phyloP scores from a whole-genome alignment of 1,140 invertebrate genomes.

The Semibalanus balanoides region DNA sequence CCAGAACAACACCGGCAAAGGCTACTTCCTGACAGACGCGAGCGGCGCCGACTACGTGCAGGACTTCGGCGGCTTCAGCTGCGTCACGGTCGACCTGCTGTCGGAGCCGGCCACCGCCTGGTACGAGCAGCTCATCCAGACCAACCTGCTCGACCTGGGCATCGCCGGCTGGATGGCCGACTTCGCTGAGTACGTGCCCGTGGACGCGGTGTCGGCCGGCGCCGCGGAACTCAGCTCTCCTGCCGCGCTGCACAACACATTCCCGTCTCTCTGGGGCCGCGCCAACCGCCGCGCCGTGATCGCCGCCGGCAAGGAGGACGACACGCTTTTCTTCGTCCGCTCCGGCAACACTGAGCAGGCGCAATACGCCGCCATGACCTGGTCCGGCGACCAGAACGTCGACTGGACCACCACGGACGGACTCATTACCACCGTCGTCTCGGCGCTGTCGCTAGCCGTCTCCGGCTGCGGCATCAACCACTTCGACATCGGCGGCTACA shows the following conservation, averaged over 20 bases:
- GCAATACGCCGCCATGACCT: conserved; percentile 27
- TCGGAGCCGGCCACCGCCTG: conserved; percentile 25
- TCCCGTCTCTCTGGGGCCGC: conserved; percentile 5
- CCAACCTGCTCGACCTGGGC: conserved; percentile 29
- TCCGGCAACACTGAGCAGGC: conserved; percentile 22
- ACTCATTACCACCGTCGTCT: conserved; percentile 26
- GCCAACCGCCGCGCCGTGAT: conserved; percentile 25
- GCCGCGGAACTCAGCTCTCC: conserved; percentile 15
- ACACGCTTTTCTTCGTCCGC: conserved; percentile 28
- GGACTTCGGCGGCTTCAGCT: conserved; percentile 30
- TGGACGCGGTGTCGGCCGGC: conserved; percentile 22
- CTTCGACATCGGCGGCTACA: conserved; percentile 34
- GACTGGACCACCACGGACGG: conserved; percentile 30
- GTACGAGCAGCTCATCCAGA: conserved; percentile 30
- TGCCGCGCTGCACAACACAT: conserved; percentile 10
- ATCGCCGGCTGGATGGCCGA: conserved; percentile 35
- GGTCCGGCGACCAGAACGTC: conserved; percentile 34
- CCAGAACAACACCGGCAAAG: conserved; percentile 21
- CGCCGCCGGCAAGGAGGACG: conserved; percentile 23
- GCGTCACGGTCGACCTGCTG: conserved; percentile 29
- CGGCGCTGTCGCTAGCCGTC: conserved; percentile 27
- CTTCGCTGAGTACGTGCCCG: conserved; percentile 32
- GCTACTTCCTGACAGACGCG: conserved; percentile 27
- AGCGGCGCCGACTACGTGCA: conserved; percentile 22
- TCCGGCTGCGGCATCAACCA: conserved; percentile 30